phyloP scores from a whole-genome alignment of 2,113 vertebrate genomes.

The Lontra canadensis region DNA sequence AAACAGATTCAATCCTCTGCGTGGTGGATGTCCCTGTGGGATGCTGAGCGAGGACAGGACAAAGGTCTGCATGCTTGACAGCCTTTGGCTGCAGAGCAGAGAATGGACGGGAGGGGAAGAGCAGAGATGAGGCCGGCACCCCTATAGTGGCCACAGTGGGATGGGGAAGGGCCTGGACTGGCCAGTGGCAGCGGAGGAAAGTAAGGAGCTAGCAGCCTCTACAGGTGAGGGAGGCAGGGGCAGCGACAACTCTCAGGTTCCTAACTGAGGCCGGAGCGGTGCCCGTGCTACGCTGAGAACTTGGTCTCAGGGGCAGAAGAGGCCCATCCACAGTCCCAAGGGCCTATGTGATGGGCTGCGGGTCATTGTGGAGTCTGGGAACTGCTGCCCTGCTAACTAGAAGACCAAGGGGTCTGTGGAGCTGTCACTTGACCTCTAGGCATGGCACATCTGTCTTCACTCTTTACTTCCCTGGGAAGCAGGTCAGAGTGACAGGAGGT shows the following conservation, averaged over 20 bases:
- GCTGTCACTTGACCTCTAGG: neutral
- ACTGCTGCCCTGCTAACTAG: neutral
- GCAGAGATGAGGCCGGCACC: neutral
- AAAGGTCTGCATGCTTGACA: neutral
- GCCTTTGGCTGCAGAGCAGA: rapidly evolving
- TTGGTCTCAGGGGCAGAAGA: neutral
- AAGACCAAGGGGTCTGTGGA: neutral
- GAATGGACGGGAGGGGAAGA: rapidly evolving
- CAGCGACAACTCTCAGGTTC: neutral
- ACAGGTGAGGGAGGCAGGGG: neutral
- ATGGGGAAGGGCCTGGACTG: neutral
- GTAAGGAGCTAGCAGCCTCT: neutral
- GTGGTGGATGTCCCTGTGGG: neutral
- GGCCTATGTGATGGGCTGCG: neutral
- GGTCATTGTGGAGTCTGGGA: neutral
- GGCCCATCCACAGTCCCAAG: neutral
- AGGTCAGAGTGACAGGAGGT: neutral
- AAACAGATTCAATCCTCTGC: neutral
- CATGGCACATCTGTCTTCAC: neutral
- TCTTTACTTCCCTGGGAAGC: neutral
- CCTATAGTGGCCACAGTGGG: rapidly evolving
- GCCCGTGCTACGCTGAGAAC: neutral
- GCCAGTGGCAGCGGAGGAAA: neutral
- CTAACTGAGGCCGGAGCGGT: neutral
- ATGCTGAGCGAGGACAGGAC: neutral